Percentiles rank a stretch among this genome's conserved stretches.
phyloP scores from a whole-genome alignment of 2,888 invertebrate species.

The Patella pellucida region DNA sequence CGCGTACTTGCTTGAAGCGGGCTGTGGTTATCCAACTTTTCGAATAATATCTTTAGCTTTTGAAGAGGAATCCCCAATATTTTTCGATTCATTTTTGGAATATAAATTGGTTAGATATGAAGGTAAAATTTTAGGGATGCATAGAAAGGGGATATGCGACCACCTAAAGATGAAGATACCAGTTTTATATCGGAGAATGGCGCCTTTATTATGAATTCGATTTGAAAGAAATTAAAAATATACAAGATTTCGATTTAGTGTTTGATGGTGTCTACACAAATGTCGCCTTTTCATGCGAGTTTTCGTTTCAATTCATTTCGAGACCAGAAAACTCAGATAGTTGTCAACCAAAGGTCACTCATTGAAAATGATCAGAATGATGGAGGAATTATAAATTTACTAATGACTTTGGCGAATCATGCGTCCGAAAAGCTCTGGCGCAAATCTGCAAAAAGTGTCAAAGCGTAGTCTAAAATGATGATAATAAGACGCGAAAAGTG shows the following conservation, averaged over 20 bases:
- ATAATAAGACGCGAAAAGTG: too few species aligned
- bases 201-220: constrained; percentile 8
- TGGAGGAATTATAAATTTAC: background rate
- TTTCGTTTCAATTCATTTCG: background rate
- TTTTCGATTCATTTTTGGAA: constrained; percentile 36
- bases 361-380: background rate
- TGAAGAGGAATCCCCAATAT: constrained; percentile 35
- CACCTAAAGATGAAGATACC: too few species aligned
- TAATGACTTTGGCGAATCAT: background rate
- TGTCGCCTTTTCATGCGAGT: background rate
- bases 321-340: background rate
- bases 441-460: too few species aligned
- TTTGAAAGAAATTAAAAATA: constrained; percentile 11
- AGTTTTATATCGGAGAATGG: too few species aligned
- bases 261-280: constrained; percentile 33
- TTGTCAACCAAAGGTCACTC: background rate
- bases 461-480: too few species aligned
- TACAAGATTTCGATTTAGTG: constrained; percentile 28
- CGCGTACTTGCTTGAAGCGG: constrained; percentile 34
- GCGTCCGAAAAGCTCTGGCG: too few species aligned
- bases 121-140: constrained; percentile 36
- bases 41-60: constrained; percentile 35
- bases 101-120: constrained; percentile 39
- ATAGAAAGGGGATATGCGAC: constrained; percentile 29
- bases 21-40: constrained; percentile 41